Evolutionary conservation across 2,113 vertebrate species (phyloP).

Genomic region (Crocuta crocuta): DNA sequence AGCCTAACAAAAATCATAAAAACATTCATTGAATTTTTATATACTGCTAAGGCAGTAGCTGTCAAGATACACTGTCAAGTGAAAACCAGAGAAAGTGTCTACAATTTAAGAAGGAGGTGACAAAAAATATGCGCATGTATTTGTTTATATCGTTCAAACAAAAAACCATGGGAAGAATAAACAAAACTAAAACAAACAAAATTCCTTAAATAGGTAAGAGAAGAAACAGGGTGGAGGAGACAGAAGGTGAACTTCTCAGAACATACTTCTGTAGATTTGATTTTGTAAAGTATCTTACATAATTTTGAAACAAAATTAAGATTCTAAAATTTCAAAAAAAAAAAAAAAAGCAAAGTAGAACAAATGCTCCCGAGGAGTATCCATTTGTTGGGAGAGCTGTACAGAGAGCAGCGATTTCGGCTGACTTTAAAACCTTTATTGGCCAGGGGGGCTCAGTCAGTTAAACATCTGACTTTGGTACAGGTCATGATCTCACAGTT

Average conservation of each 20-base stretch:
- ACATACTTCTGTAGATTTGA: not conserved
- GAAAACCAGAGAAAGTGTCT: not conserved
- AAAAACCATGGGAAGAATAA: not conserved
- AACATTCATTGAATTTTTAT: not conserved
- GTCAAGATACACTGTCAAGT: not conserved
- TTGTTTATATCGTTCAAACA: not conserved
- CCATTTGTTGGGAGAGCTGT: not conserved
- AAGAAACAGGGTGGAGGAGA: not conserved
- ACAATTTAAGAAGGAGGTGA: not conserved
- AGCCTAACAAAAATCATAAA: not conserved
- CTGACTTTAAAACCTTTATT: not conserved
- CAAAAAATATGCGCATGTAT: not conserved
- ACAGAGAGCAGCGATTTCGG: not conserved
- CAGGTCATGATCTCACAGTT: too few species aligned
- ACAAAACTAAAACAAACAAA: not conserved
- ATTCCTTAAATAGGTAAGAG: not conserved
- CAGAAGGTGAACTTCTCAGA: not conserved
- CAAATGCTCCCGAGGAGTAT: not conserved
- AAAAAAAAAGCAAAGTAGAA: not conserved
- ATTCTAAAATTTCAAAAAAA: not conserved
- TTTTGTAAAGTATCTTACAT: constrained; percentile 6
- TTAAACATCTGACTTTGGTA: too few species aligned
- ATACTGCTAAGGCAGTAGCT: not conserved
- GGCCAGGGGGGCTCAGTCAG: too few species aligned
- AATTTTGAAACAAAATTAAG: not conserved